Percentiles rank a stretch among this genome's conserved stretches.
These are phyloP conservation scores for Triplophysa yarkandensis DNA, from an alignment of 2,797 vertebrate species.

Conservation along the genomic window DNA sequence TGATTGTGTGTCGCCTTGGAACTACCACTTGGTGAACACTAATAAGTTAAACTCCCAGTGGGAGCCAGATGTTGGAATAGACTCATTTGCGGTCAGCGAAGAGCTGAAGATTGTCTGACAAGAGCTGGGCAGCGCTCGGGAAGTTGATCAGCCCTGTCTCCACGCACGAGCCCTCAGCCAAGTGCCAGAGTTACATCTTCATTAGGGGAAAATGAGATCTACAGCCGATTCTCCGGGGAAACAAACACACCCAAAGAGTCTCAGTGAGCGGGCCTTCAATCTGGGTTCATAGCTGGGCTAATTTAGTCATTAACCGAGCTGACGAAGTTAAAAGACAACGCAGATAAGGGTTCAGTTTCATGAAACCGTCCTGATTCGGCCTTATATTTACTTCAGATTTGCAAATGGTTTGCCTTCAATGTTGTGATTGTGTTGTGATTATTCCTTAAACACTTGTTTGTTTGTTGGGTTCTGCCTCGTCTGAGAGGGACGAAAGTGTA, in stretches of 20 bases:
- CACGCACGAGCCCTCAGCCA: slow-evolving; percentile 18
- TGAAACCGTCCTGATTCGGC: background rate
- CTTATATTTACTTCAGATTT: slow-evolving; percentile 17
- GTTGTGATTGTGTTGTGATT: slow-evolving; percentile 39
- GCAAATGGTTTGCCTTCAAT: background rate
- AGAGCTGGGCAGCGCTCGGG: slow-evolving; percentile 9
- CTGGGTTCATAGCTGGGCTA: slow-evolving; percentile 45
- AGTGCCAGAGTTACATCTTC: slow-evolving; percentile 46
- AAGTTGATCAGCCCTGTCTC: slow-evolving; percentile 31
- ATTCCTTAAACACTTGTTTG: slow-evolving; percentile 18
- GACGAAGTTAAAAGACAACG: slow-evolving; percentile 11
- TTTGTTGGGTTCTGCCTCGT: slow-evolving; percentile 10
- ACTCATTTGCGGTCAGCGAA: slow-evolving; percentile 42
- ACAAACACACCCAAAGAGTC: slow-evolving; percentile 7
- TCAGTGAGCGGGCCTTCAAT: slow-evolving; percentile 23
- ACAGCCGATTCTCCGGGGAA: slow-evolving; percentile 14
- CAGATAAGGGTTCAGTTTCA: slow-evolving; percentile 13
- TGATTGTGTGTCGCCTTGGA: slow-evolving; percentile 42
- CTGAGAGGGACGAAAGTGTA: background rate
- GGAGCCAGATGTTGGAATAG: slow-evolving; percentile 42
- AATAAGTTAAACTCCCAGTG: slow-evolving; percentile 42
- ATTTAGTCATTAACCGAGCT: slow-evolving; percentile 37
- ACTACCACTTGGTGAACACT: slow-evolving; percentile 39
- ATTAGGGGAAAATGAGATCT: slow-evolving; percentile 50
- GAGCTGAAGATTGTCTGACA: slow-evolving; percentile 40